Conservation (phyloP, 1,140 invertebrate species). For the Trichonephila clavipes region DNA sequence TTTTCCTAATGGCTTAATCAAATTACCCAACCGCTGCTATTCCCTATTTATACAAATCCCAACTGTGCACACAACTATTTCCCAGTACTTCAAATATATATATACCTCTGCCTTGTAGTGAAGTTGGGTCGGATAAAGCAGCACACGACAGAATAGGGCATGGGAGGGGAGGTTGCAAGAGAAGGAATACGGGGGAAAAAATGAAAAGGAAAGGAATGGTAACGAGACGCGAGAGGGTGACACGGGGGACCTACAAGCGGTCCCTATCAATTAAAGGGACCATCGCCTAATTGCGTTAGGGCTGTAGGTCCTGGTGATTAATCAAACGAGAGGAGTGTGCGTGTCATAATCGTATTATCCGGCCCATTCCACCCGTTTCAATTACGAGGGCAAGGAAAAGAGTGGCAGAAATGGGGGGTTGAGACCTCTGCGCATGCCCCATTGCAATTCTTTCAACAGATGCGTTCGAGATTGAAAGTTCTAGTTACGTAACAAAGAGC, state of each 20-base stretch:
- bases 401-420: slow-evolving; percentile 26
- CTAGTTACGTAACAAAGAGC: background rate
- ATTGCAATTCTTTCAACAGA: background rate
- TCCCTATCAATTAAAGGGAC: slow-evolving; percentile 68
- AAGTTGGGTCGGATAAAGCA: background rate
- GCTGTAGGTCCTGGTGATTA: slow-evolving; percentile 69
- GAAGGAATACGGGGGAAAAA: background rate
- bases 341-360: slow-evolving; percentile 69
- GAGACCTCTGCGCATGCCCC: background rate
- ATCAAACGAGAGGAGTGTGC: slow-evolving; percentile 65
- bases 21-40: slow-evolving; percentile 60
- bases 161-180: no score
- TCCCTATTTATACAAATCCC: slow-evolving; percentile 72
- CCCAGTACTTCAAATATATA: background rate
- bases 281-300: slow-evolving; percentile 72
- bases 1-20: slow-evolving; percentile 65
- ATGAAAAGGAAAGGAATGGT: background rate
- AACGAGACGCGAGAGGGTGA: slow-evolving; percentile 54
- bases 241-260: slow-evolving; percentile 26
- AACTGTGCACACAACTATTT: slow-evolving; percentile 47
- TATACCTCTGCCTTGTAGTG: background rate
- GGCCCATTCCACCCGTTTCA: slow-evolving; percentile 71
- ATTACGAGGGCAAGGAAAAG: slow-evolving; percentile 36
- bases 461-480: background rate
- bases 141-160: background rate